phyloP scores from a whole-genome alignment of 2,113 vertebrate species.

The Phrynocephalus versicolor region DNA sequence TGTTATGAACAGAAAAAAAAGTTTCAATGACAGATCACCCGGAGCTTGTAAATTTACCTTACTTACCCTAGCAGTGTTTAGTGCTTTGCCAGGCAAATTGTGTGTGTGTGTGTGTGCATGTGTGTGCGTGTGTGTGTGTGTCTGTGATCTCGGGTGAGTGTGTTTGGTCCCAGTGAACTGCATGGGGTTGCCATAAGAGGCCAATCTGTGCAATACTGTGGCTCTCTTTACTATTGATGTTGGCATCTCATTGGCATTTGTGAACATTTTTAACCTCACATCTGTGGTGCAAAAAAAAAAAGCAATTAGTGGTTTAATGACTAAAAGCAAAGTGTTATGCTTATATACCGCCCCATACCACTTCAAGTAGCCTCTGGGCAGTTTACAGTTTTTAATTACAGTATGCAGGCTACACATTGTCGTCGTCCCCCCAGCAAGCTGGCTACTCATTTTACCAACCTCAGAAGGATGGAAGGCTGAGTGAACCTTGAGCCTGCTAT shows the following conservation, averaged over 20 bases:
- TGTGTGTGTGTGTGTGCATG: not conserved
- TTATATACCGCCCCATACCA: too few relatives aligned
- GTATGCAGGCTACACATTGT: too few relatives aligned
- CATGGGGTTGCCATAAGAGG: conserved; percentile 34
- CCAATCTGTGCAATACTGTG: conserved; percentile 40
- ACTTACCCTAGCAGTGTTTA: conserved; percentile 38
- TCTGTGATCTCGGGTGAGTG: too few relatives aligned
- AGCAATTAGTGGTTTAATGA: conserved; percentile 51
- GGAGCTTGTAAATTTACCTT: too few relatives aligned
- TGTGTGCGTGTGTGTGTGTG: too few relatives aligned
- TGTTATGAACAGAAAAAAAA: not conserved
- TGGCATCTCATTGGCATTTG: conserved; percentile 28
- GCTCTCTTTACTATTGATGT: conserved; percentile 45
- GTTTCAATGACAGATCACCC: not conserved
- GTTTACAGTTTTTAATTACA: too few relatives aligned
- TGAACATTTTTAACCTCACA: conserved; percentile 52
- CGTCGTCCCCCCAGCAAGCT: too few relatives aligned
- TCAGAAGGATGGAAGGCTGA: too few relatives aligned
- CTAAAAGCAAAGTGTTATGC: too few relatives aligned
- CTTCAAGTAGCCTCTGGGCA: too few relatives aligned
- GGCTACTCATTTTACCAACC: too few relatives aligned
- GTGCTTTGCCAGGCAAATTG: conserved; percentile 44
- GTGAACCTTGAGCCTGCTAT: too few relatives aligned
- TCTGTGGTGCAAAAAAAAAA: conserved; percentile 35
- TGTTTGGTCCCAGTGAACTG: conserved; percentile 28